Conservation (phyloP, 2,797 vertebrate species). For the Epinephelus malabaricus region DNA sequence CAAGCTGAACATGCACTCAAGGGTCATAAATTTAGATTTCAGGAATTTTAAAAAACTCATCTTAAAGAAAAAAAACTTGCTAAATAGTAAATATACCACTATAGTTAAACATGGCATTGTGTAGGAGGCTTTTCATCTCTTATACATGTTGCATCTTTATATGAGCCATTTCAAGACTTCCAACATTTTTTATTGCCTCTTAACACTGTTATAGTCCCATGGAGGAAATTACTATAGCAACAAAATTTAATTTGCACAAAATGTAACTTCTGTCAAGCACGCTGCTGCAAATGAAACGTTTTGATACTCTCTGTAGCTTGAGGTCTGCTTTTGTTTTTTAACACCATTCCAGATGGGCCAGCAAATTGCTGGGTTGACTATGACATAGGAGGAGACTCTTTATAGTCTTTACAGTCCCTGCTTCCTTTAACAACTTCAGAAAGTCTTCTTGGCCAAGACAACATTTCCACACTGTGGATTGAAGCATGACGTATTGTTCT, state of each 20-base stretch:
- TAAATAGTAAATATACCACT: background rate
- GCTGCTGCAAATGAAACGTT: background rate
- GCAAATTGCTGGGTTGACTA: conserved; percentile 34
- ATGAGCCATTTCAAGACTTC: background rate
- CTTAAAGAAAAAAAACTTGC: no score
- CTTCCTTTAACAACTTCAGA: conserved; percentile 31
- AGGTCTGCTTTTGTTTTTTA: conserved; percentile 32
- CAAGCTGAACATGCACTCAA: no score
- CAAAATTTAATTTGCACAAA: conserved; percentile 4
- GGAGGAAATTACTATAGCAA: background rate
- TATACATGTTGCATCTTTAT: background rate
- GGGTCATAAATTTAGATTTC: no score
- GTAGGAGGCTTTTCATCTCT: background rate
- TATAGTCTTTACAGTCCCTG: conserved; percentile 26
- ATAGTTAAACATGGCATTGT: background rate
- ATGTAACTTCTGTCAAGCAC: background rate
- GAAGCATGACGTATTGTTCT: conserved; percentile 1
- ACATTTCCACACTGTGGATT: background rate
- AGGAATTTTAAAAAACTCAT: no score
- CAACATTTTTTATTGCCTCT: background rate
- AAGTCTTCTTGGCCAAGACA: conserved; percentile 8
- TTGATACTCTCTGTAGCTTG: conserved; percentile 3
- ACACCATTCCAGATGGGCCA: conserved; percentile 19
- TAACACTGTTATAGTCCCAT: background rate
- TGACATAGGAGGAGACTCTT: conserved; percentile 3